A percentile compares a stretch with the other conserved stretches of the same genome.
Evolutionary conservation across 2,888 invertebrate genomes (phyloP).

Genomic region (Ceraclea dissimilis): DNA sequence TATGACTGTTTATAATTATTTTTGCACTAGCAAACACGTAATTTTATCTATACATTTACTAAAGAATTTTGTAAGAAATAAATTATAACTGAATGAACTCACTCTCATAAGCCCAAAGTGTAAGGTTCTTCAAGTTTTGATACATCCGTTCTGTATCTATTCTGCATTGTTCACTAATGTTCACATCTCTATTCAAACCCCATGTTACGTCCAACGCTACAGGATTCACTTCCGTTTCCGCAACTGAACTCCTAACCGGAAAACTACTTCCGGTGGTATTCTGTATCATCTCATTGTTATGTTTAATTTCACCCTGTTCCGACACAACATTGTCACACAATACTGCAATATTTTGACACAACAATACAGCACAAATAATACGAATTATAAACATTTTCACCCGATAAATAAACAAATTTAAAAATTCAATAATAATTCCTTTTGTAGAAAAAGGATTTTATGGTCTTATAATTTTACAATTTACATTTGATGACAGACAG

Average conservation of each 20-base stretch:
- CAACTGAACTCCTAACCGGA: not conserved
- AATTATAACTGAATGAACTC: no score
- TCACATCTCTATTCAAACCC: not conserved
- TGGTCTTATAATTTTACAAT: no score
- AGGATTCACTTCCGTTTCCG: not conserved
- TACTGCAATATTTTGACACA: not conserved
- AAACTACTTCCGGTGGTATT: not conserved
- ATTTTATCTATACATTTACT: no score
- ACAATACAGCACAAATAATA: not conserved
- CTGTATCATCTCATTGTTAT: not conserved
- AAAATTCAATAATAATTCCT: no score
- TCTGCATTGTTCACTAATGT: not conserved
- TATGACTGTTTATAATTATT: no score
- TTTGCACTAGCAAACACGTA: no score
- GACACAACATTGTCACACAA: not conserved
- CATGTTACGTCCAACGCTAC: slow-evolving; percentile 1
- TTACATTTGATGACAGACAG: no score
- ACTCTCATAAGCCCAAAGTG: slow-evolving; percentile 5
- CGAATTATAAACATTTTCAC: no score
- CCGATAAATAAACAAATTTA: no score
- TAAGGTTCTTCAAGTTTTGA: not conserved
- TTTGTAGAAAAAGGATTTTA: no score
- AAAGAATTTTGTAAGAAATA: no score
- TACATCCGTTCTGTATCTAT: slow-evolving; percentile 1
- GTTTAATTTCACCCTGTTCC: not conserved